Base-by-base conservation (phyloP, 2,888 invertebrate genomes). In the Phortica okadai region DNA sequence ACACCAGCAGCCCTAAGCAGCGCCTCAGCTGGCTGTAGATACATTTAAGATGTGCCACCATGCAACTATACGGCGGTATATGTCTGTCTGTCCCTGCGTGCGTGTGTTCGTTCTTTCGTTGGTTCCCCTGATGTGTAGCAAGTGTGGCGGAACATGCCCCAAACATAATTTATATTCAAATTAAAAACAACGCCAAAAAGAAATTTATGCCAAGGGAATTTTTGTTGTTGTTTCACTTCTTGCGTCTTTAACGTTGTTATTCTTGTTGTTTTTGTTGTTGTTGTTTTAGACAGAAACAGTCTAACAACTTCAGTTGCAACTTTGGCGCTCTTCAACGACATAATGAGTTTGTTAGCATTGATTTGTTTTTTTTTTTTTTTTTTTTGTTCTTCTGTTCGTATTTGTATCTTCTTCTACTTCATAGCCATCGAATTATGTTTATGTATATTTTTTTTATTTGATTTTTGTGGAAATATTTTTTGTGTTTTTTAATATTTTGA, bases 81-180 rank as follows among this genome's bases (percentile, higher is more conserved):
- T 72, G 58, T 54, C 54, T 54, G 44, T 73, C 42, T 69, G 54
- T 56, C n/a, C 25, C 33, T 74, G 73, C 74, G 74, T 76, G 74
- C 75, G 73, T 72, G 54, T 66, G 77, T 33, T 33, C 33, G 33
- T 33, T 33, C 3, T 2, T 69, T 69, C 69, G 33, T 33, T 33
- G 33, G 33, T 69, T 69, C 69, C 45, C 44, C 45, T 45, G 33
- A 21, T 42, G 69, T 45, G 21, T 33, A 33, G 45, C 45, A 41
- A 11, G 66, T n/a, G 66, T 41, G 70, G 33, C 25, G 54, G n/a
- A 56, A 33, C 54, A 72, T 56, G 54, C 41, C 66, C 70, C 21
- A 33, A 72, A 56, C 84, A 86, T 86, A 82, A 86, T 88, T 88
- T 89, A 88, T 86, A 85, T 87, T 87, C 85, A 87, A 88, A 89